These are phyloP conservation scores for Dendrolimus punctatus DNA, from an alignment of 1,140 invertebrate species.

Conservation along the genomic window DNA sequence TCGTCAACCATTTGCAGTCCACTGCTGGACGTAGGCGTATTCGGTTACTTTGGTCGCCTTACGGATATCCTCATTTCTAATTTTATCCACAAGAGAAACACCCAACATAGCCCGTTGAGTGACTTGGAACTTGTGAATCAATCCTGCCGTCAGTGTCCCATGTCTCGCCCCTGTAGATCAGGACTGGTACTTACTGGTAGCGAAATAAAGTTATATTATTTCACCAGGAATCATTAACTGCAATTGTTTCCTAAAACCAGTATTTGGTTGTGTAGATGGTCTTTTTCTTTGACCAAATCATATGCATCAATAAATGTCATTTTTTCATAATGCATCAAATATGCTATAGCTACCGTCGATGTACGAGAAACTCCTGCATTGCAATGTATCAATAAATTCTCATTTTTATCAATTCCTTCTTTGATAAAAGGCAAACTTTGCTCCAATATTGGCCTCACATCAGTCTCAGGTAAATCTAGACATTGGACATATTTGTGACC, in stretches of 20 bases:
- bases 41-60: too few species aligned
- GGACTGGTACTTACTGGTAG: too few species aligned
- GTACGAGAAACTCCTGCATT: constrained; percentile 93
- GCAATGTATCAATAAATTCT: constrained; percentile 89
- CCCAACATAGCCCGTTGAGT: too few species aligned
- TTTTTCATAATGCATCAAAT: constrained; percentile 81
- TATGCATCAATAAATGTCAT: constrained; percentile 81
- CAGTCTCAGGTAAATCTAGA: constrained; percentile 81
- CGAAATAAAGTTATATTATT: constrained; percentile 13
- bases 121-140: too few species aligned
- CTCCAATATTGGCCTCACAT: constrained; percentile 69
- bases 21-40: too few species aligned
- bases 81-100: too few species aligned
- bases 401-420: constrained; percentile 45
- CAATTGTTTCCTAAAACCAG: constrained; percentile 82
- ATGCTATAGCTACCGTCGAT: constrained; percentile 86
- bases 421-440: constrained; percentile 75
- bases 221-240: constrained; percentile 24
- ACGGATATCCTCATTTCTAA: too few species aligned
- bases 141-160: too few species aligned
- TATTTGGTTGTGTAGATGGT: constrained; percentile 82
- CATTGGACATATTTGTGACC: constrained; percentile 74
- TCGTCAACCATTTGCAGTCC: too few species aligned
- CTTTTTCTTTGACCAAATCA: constrained; percentile 77
- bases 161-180: too few species aligned